Evolutionary conservation across 2,888 invertebrate species (phyloP).

Genomic region (Lithophane leautieri): DNA sequence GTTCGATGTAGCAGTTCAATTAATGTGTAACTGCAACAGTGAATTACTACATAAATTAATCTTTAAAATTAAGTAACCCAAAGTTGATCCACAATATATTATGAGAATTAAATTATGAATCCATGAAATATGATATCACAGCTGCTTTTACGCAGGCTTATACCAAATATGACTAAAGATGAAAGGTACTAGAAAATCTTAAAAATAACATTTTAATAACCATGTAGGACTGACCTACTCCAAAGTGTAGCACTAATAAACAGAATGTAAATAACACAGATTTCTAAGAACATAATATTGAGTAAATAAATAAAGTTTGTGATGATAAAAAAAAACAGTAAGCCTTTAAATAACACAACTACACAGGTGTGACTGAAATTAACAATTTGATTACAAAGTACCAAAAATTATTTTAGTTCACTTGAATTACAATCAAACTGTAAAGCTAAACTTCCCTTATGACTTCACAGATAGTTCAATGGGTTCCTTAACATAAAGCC

Average conservation of each 20-base stretch:
- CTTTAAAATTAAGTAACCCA: neutral
- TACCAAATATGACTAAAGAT: too few species aligned
- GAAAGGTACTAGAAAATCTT: too few species aligned
- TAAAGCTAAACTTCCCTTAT: conserved; percentile 7
- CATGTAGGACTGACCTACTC: neutral
- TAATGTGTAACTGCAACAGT: neutral
- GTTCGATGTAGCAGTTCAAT: neutral
- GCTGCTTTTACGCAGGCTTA: too few species aligned
- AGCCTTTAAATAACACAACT: neutral
- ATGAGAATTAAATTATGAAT: too few species aligned
- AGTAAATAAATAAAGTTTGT: neutral
- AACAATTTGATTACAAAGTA: neutral
- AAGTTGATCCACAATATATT: too few species aligned
- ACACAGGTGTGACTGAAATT: neutral
- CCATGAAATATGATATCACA: too few species aligned
- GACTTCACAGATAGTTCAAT: conserved; percentile 73
- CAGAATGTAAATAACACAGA: neutral
- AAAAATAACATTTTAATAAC: neutral
- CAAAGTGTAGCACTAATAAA: neutral
- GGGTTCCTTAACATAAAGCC: conserved; percentile 73
- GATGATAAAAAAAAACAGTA: neutral
- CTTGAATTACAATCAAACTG: neutral
- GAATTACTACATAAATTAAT: neutral
- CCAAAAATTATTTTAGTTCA: neutral
- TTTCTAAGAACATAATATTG: neutral